Evolutionary conservation across 1,140 invertebrate species (phyloP).

Genomic region (Aradophagus sp.): DNA sequence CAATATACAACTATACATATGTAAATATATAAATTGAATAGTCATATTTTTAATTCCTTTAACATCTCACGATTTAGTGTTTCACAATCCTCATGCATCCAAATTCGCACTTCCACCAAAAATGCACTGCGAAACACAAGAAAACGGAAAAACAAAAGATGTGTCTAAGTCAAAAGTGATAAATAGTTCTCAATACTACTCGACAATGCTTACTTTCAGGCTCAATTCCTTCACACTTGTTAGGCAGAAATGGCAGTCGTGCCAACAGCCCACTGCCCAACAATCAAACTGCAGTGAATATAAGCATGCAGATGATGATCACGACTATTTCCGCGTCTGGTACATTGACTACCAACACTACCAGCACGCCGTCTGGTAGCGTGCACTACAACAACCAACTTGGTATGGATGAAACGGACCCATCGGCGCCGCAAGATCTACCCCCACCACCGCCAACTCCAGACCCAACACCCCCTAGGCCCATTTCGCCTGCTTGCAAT

Average conservation of each 20-base stretch:
- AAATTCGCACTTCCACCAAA: no score
- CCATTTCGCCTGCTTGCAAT: slow-evolving; percentile 74
- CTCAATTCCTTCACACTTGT: slow-evolving; percentile 72
- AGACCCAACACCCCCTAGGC: slow-evolving; percentile 77
- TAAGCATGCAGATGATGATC: slow-evolving; percentile 75
- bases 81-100: no score
- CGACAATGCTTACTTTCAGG: slow-evolving; percentile 62
- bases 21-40: no score
- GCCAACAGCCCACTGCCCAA: slow-evolving; percentile 72
- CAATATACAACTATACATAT: no score
- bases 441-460: slow-evolving; percentile 76
- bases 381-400: slow-evolving; percentile 62
- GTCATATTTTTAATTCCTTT: no score
- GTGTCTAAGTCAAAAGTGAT: background rate
- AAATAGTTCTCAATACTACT: slow-evolving; percentile 5
- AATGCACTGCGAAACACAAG: slow-evolving; percentile 13
- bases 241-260: slow-evolving; percentile 71
- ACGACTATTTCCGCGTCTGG: slow-evolving; percentile 60
- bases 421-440: slow-evolving; percentile 67
- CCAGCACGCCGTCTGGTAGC: slow-evolving; percentile 70
- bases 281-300: slow-evolving; percentile 71
- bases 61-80: background rate
- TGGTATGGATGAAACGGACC: slow-evolving; percentile 69
- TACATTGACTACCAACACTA: slow-evolving; percentile 68
- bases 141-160: slow-evolving; percentile 37